Percentiles rank a stretch among this genome's conserved stretches.
These are phyloP conservation scores for Mystacornis crossleyi DNA, from an alignment of 2,113 vertebrate species.

Conservation along the genomic window DNA sequence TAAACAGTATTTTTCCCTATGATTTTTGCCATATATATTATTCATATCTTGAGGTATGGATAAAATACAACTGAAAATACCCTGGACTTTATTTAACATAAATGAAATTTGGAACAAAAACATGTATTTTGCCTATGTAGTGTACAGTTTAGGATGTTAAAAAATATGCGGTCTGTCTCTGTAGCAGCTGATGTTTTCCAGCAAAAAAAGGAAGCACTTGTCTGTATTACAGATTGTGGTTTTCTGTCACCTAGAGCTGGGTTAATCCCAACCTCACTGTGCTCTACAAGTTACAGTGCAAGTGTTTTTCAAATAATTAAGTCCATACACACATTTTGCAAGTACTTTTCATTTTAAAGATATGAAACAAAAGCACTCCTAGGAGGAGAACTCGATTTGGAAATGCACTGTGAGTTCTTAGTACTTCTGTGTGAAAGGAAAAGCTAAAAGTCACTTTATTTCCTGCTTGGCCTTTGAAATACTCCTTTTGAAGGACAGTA, in stretches of 20 bases:
- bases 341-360: background rate
- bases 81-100: background rate
- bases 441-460: background rate
- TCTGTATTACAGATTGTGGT: background rate
- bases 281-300: background rate
- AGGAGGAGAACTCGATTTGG: background rate
- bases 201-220: background rate
- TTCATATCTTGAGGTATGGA: background rate
- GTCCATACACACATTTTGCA: background rate
- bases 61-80: background rate
- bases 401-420: background rate
- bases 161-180: background rate
- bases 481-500: background rate
- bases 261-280: background rate
- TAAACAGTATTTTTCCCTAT: background rate
- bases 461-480: background rate
- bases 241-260: background rate
- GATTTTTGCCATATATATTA: background rate
- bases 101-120: background rate
- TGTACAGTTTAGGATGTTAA: background rate
- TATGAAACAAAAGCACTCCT: background rate
- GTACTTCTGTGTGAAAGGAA: background rate
- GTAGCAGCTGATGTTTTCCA: background rate
- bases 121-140: background rate
- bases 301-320: background rate